These are phyloP conservation scores for Muscicapa adusta DNA, from an alignment of 2,113 vertebrate species.

Conservation along the genomic window DNA sequence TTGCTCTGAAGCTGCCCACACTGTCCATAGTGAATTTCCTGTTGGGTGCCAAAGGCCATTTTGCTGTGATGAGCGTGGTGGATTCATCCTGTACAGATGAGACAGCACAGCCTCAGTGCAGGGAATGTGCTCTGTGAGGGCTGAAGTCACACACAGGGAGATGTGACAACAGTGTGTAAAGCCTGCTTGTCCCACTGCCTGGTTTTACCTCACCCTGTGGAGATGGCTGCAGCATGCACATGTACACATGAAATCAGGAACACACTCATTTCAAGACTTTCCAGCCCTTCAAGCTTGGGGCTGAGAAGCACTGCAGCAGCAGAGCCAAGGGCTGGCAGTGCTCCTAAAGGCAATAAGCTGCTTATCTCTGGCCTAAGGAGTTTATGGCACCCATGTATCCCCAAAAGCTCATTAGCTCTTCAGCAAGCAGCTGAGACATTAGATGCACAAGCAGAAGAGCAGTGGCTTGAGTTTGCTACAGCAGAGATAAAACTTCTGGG, in stretches of 20 bases:
- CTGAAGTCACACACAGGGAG: background rate
- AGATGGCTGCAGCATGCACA: background rate
- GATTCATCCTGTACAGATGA: background rate
- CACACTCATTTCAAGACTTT: background rate
- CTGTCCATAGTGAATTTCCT: background rate
- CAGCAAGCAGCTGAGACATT: slow-evolving; percentile 13
- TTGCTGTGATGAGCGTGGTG: background rate
- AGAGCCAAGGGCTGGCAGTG: background rate
- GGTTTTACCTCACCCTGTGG: background rate
- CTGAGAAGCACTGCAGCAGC: background rate
- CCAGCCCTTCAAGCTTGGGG: background rate
- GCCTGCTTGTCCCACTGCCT: background rate
- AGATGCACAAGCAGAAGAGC: background rate
- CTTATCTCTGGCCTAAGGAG: slow-evolving; percentile 49
- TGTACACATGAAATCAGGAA: background rate
- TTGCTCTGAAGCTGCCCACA: background rate
- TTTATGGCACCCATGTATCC: slow-evolving; percentile 49
- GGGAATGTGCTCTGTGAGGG: background rate
- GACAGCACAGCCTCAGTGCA: background rate
- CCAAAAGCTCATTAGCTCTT: slow-evolving; percentile 57
- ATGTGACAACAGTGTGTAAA: background rate
- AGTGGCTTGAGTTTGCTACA: background rate
- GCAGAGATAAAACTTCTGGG: background rate
- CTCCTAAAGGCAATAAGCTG: slow-evolving; percentile 39
- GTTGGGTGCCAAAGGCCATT: background rate